Evolutionary conservation across 2,888 invertebrate species (phyloP).

Genomic region (Hypena proboscidalis): DNA sequence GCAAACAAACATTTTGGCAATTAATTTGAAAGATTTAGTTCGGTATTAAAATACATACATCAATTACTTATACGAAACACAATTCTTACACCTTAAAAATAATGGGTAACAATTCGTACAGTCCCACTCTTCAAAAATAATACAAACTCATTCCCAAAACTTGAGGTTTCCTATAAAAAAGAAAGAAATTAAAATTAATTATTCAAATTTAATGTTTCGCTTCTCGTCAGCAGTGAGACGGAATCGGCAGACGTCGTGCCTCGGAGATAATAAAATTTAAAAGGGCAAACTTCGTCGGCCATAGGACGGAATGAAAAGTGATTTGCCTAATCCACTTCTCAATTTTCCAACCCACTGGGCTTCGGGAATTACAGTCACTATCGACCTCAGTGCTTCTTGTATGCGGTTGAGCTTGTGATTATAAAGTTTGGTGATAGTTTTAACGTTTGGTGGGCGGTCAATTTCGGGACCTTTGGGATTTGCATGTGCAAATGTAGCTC

Average conservation of each 20-base stretch:
- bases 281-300: constrained; percentile 79
- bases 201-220: constrained; percentile 41
- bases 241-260: constrained; percentile 49
- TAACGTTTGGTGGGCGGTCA: no score
- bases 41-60: no score
- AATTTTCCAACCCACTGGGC: constrained; percentile 79
- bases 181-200: constrained; percentile 28
- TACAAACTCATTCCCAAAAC: constrained; percentile 5
- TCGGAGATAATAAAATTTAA: constrained; percentile 81
- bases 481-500: no score
- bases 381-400: constrained; percentile 50
- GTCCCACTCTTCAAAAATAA: no score
- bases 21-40: no score
- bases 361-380: constrained; percentile 63
- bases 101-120: no score
- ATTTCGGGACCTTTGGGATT: no score
- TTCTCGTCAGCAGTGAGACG: constrained; percentile 40
- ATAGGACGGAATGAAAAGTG: constrained; percentile 80
- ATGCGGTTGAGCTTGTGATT: constrained; percentile 17
- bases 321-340: constrained; percentile 84
- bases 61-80: no score
- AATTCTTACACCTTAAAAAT: no score
- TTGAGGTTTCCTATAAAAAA: constrained; percentile 8
- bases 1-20: no score
- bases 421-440: constrained; percentile 16